phyloP scores from a whole-genome alignment of 2,113 vertebrate species.

The Etia nguti region DNA sequence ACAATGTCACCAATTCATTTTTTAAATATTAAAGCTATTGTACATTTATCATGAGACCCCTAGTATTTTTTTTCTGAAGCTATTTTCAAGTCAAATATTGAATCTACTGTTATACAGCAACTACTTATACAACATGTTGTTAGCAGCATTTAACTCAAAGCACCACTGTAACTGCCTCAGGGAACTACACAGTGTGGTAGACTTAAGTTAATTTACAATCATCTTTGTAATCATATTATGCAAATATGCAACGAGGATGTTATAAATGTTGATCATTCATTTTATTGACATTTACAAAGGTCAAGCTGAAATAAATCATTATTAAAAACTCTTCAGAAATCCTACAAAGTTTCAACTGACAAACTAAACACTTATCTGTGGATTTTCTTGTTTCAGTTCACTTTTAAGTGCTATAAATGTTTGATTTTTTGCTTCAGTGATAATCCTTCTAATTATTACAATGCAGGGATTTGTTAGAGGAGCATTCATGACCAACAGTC shows the following conservation, averaged over 20 bases:
- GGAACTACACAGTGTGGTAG: neutral
- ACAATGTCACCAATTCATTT: neutral
- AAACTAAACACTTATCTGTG: neutral
- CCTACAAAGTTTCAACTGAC: neutral
- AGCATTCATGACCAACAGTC: neutral
- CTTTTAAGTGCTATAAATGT: neutral
- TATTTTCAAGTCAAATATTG: neutral
- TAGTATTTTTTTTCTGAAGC: neutral
- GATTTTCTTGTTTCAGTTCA: neutral
- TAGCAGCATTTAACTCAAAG: neutral
- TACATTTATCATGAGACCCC: neutral
- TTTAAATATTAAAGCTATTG: neutral
- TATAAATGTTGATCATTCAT: neutral
- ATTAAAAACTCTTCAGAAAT: neutral
- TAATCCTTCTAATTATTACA: neutral
- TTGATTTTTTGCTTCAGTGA: neutral
- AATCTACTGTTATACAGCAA: neutral
- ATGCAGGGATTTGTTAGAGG: neutral
- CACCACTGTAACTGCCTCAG: neutral
- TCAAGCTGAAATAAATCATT: slow-evolving; percentile 12
- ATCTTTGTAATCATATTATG: neutral
- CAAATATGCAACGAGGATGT: neutral
- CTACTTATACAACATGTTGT: neutral
- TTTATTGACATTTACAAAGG: neutral
- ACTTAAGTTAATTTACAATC: neutral